phyloP scores from a whole-genome alignment of 2,888 invertebrate species.

The Lepidochrysops patricia region DNA sequence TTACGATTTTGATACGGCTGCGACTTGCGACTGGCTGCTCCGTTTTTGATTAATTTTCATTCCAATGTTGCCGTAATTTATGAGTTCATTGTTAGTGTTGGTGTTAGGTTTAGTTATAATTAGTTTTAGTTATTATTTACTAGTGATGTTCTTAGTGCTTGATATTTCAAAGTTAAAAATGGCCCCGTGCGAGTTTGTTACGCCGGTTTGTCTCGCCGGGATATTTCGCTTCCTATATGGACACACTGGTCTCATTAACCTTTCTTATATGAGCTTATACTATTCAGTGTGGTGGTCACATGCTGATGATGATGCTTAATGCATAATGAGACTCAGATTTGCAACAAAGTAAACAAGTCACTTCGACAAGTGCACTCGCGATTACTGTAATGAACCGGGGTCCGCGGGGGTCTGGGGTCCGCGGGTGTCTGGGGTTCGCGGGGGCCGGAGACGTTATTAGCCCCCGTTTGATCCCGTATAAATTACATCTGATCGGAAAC shows the following conservation, averaged over 20 bases:
- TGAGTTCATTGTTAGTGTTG: not conserved
- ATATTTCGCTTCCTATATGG: no score
- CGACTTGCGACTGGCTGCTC: not conserved
- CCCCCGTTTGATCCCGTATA: constrained; percentile 44
- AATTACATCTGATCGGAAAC: constrained; percentile 51
- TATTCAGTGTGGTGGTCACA: no score
- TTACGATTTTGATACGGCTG: constrained; percentile 8
- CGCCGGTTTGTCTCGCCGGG: no score
- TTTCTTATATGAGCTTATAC: no score
- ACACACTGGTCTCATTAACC: no score
- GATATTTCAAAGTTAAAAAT: no score
- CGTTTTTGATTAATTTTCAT: constrained; percentile 2
- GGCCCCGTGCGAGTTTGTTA: no score
- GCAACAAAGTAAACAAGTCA: not conserved
- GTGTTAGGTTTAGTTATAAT: no score
- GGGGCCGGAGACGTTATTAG: constrained; percentile 38
- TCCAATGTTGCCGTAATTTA: not conserved
- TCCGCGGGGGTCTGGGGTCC: constrained; percentile 14
- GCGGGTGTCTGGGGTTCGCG: constrained; percentile 16
- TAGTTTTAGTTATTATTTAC: no score
- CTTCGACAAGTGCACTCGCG: constrained; percentile 13
- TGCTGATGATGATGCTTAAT: no score
- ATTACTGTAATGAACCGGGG: constrained; percentile 26
- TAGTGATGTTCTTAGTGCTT: no score
- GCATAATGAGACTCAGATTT: not conserved